Evolutionary conservation across 2,797 vertebrate species (phyloP), one percentile per base, ranked within the genome.

Genomic region (Sebastes kiyomatsui): DNA sequence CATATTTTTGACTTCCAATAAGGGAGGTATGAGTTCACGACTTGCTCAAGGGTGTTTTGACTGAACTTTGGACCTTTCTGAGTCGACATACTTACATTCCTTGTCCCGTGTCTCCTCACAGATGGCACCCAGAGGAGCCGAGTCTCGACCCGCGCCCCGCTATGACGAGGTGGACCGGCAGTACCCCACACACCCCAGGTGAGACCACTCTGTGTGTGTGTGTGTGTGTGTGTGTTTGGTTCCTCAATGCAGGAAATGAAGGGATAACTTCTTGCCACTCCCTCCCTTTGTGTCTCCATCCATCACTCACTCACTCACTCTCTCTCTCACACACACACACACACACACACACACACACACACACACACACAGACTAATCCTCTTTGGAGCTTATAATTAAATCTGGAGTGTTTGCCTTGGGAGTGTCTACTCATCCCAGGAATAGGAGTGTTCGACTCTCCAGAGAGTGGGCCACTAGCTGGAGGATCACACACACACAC

Each of bases 101-200:
- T 46, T 3, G 3, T 65, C 58, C 28, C 62, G 25, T 84, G 49
- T 86, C 32, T 86, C 64, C 38, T 93, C 23, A 18, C 95, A 98
- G 98, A 95, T 97, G 93, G 90, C 96, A 72, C 95, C 90, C 90
- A 96, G 97, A 95, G 94, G 94, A 87, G 92, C 95, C 32, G 97
- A 98, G 46, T 90, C 95, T 25, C 96, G 90, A 13, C 77, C 92
- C 0, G 93, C 90, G 6, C 94, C 95, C 46, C 94, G 82, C 61
- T 97, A 96, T 3, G 96, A 98, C 35, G 97, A 97, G 3, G 35
- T 94, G 64, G 97, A 97, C 77, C 92, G 95, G 10, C 96, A 95
- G 67, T 96, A 97, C 27, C 90, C 95, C 7, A 94, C 96, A 11
- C 93, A 97, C 62, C 95, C 97, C 93, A 98, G 97, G 97, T 99